A percentile compares a stretch with the other conserved stretches of the same genome.
Conservation (phyloP, 2,113 vertebrate species). For the Balaeniceps rex region DNA sequence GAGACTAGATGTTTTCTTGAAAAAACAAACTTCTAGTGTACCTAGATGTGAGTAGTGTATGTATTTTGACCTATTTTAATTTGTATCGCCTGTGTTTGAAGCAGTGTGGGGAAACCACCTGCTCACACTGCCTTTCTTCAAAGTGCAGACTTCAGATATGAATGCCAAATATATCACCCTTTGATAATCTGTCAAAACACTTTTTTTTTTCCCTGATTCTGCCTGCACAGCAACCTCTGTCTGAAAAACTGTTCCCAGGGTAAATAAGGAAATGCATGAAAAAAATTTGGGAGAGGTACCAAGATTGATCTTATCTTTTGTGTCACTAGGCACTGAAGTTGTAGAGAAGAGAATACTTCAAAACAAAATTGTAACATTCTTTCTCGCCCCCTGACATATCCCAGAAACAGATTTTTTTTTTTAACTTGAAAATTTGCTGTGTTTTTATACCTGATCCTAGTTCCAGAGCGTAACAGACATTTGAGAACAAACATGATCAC, state of each 20-base stretch:
- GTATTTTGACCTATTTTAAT: neutral
- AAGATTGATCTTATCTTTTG: conserved; percentile 40
- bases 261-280: conserved; percentile 63
- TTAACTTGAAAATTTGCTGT: neutral
- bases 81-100: neutral
- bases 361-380: neutral
- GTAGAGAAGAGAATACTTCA: neutral
- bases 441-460: neutral
- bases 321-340: neutral
- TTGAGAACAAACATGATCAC: neutral
- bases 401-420: neutral
- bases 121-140: neutral
- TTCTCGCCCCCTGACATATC: neutral
- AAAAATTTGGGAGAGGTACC: conserved; percentile 46
- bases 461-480: neutral
- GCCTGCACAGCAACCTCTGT: conserved; percentile 1
- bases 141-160: neutral
- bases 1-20: neutral
- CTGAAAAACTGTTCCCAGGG: conserved; percentile 20
- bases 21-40: neutral
- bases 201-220: neutral
- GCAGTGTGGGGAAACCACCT: neutral
- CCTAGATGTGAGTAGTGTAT: neutral
- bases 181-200: neutral
- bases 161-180: neutral